Conservation (phyloP, 2,113 vertebrate species). For the Cololabis saira region DNA sequence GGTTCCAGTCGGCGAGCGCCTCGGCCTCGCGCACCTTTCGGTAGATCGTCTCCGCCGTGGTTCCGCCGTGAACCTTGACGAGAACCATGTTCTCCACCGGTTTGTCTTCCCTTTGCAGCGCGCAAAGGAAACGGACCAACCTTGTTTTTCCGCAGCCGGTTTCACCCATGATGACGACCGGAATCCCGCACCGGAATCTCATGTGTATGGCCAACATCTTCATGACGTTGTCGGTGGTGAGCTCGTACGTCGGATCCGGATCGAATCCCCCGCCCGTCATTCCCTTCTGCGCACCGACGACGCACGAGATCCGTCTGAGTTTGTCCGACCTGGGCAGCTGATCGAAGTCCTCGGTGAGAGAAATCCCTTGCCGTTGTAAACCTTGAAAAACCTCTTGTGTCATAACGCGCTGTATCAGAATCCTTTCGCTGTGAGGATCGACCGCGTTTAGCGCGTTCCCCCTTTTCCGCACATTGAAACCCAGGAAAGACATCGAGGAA, state of each 20-base stretch:
- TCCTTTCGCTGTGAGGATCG: conserved; percentile 59
- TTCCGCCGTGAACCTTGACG: conserved; percentile 84
- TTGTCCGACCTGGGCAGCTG: conserved; percentile 72
- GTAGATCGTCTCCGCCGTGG: conserved; percentile 81
- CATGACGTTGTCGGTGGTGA: conserved; percentile 85
- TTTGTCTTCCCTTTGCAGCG: conserved; percentile 72
- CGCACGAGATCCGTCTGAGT: conserved; percentile 77
- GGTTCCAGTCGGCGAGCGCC: conserved; percentile 69
- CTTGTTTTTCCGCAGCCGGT: conserved; percentile 85
- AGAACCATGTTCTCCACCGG: conserved; percentile 81
- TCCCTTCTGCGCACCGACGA: conserved; percentile 76
- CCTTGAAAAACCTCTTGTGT: conserved; percentile 61
- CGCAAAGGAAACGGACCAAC: conserved; percentile 83
- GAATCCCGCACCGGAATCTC: conserved; percentile 84
- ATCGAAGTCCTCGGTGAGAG: conserved; percentile 81
- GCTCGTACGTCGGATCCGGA: conserved; percentile 83
- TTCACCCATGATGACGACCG: conserved; percentile 85
- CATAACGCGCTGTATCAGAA: conserved; percentile 78
- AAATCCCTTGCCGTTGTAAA: conserved; percentile 74
- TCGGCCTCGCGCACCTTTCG: conserved; percentile 80
- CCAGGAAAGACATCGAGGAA: conserved; percentile 83
- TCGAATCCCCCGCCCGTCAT: conserved; percentile 62
- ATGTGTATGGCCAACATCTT: conserved; percentile 87
- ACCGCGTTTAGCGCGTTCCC: conserved; percentile 62
- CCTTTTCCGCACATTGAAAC: conserved; percentile 71